Percentiles rank a stretch among this genome's conserved stretches.
Conservation (phyloP, 1,140 invertebrate species). For the Propsilocerus akamusi region DNA sequence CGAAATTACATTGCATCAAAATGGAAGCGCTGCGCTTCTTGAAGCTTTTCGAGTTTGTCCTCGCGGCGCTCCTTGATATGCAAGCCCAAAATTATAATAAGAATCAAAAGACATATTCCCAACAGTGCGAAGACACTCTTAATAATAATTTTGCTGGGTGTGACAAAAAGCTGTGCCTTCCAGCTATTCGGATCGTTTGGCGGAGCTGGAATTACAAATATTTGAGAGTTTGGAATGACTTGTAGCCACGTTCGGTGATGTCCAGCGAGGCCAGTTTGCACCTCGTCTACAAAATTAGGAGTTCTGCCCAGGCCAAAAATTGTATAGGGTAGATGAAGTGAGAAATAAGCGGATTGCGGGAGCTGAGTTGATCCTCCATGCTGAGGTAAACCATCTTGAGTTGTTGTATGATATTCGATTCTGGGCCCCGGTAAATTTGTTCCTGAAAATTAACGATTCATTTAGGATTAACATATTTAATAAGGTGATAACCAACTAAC, state of each 20-base stretch:
- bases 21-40: constrained; percentile 75
- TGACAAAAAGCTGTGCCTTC: constrained; percentile 88
- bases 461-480: background rate
- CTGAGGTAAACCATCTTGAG: constrained; percentile 56
- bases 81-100: constrained; percentile 64
- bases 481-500: constrained; percentile 12
- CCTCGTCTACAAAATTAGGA: constrained; percentile 89
- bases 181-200: constrained; percentile 57
- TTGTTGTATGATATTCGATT: constrained; percentile 70
- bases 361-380: constrained; percentile 68
- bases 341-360: constrained; percentile 79
- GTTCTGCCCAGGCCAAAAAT: constrained; percentile 91
- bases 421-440: constrained; percentile 78
- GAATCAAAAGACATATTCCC: constrained; percentile 71
- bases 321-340: constrained; percentile 82
- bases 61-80: constrained; percentile 88
- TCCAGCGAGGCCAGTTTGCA: constrained; percentile 64
- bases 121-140: constrained; percentile 79
- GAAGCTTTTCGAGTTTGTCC: constrained; percentile 74
- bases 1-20: constrained; percentile 60
- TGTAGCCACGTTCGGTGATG: constrained; percentile 63
- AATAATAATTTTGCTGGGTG: constrained; percentile 83
- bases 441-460: constrained; percentile 28
- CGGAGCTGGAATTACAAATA: constrained; percentile 86
- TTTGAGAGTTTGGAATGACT: constrained; percentile 94